Evolutionary conservation across 2,888 invertebrate genomes (phyloP).

Genomic region (Neocrepidodera transversa): DNA sequence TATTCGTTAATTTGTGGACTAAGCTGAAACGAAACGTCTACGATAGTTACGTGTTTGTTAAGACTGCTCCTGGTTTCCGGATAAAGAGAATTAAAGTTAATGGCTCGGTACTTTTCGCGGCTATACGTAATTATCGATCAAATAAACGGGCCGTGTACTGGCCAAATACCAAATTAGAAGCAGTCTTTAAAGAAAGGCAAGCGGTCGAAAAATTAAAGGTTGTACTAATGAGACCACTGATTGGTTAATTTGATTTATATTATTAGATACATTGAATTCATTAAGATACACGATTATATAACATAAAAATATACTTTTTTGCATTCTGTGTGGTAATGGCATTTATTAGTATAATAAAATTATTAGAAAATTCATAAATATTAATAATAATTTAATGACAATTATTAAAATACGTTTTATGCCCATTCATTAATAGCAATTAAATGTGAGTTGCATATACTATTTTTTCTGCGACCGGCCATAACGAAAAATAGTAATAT

Average conservation of each 20-base stretch:
- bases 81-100: constrained; percentile 40
- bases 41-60: constrained; percentile 39
- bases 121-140: constrained; percentile 36
- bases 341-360: too few relatives aligned
- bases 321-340: too few relatives aligned
- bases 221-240: neutral
- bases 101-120: constrained; percentile 32
- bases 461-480: too few relatives aligned
- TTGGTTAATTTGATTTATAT: neutral
- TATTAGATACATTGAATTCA: too few relatives aligned
- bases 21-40: constrained; percentile 29
- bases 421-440: too few relatives aligned
- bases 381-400: too few relatives aligned
- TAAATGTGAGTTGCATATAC: too few relatives aligned
- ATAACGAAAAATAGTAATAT: too few relatives aligned
- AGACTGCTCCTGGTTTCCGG: constrained; percentile 37
- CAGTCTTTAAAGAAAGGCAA: constrained; percentile 6
- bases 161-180: constrained; percentile 12
- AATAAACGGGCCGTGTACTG: constrained; percentile 26
- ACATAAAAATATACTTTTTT: too few relatives aligned
- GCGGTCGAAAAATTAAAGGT: neutral
- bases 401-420: too few relatives aligned
- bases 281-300: too few relatives aligned
- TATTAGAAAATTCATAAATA: too few relatives aligned
- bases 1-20: constrained; percentile 24